Conservation (phyloP, 2,797 vertebrate species). For the Spondyliosoma cantharus region DNA sequence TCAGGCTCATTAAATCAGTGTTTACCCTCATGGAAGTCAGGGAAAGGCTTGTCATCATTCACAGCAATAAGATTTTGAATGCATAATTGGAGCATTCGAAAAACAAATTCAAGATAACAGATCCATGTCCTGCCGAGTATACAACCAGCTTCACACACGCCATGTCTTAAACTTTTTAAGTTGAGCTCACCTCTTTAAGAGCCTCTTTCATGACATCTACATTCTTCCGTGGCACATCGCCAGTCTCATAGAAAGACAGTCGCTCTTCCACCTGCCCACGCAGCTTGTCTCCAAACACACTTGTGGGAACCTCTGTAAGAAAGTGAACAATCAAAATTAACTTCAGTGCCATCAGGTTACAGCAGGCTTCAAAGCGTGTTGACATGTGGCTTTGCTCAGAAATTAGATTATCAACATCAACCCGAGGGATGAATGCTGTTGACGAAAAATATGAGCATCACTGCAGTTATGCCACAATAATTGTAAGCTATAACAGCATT, state of each 20-base stretch:
- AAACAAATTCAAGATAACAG: not conserved
- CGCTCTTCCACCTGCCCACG: slow-evolving; percentile 95
- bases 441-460: slow-evolving; percentile 99
- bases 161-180: not conserved
- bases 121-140: rapidly evolving
- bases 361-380: rapidly evolving
- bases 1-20: slow-evolving; percentile 99
- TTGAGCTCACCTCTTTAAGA: slow-evolving; percentile 85
- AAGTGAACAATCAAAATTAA: not conserved
- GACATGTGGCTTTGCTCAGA: slow-evolving; percentile 87
- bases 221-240: slow-evolving; percentile 92
- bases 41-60: slow-evolving; percentile 86
- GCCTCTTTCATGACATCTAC: slow-evolving; percentile 98
- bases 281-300: slow-evolving; percentile 93
- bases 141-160: not conserved
- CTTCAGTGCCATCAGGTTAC: not conserved
- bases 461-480: slow-evolving; percentile 65
- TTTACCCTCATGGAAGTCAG: slow-evolving; percentile 87
- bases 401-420: slow-evolving; percentile 82
- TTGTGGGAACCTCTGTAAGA: slow-evolving; percentile 89
- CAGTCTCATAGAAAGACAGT: slow-evolving; percentile 94
- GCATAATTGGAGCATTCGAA: not conserved
- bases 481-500: rapidly evolving
- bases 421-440: slow-evolving; percentile 90
- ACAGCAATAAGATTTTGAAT: slow-evolving; percentile 67